Evolutionary conservation across 2,797 vertebrate species (phyloP).

Genomic region (Myotis pilosus): DNA sequence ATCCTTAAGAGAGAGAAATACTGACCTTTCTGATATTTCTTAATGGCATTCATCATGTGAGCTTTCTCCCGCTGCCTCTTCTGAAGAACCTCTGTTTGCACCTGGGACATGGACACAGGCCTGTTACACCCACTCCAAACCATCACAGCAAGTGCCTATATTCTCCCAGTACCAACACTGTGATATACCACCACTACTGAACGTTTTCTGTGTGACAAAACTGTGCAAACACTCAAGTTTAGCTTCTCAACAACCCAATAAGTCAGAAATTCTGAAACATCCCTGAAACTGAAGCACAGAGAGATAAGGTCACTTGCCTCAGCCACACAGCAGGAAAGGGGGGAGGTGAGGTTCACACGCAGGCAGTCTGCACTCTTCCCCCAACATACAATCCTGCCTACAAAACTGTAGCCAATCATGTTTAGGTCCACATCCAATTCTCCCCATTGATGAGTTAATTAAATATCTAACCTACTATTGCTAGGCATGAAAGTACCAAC

Average conservation of each 20-base stretch:
- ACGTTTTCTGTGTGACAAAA: background rate
- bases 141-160: background rate
- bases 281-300: background rate
- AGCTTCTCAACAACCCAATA: background rate
- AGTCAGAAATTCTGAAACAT: background rate
- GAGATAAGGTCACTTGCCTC: background rate
- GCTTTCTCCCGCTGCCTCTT: conserved; percentile 96
- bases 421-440: background rate
- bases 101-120: conserved; percentile 81
- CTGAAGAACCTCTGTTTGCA: conserved; percentile 95
- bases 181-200: background rate
- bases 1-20: background rate
- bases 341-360: background rate
- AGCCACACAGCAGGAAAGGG: background rate
- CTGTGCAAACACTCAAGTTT: background rate
- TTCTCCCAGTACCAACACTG: background rate
- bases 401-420: background rate
- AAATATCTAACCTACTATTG: background rate
- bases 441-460: background rate
- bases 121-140: background rate
- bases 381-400: background rate
- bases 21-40: conserved; percentile 98
- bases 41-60: conserved; percentile 94
- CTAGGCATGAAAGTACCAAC: background rate
- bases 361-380: background rate